Base-by-base conservation (phyloP, 2,888 invertebrate genomes). In the Sinotaia quadrata region DNA sequence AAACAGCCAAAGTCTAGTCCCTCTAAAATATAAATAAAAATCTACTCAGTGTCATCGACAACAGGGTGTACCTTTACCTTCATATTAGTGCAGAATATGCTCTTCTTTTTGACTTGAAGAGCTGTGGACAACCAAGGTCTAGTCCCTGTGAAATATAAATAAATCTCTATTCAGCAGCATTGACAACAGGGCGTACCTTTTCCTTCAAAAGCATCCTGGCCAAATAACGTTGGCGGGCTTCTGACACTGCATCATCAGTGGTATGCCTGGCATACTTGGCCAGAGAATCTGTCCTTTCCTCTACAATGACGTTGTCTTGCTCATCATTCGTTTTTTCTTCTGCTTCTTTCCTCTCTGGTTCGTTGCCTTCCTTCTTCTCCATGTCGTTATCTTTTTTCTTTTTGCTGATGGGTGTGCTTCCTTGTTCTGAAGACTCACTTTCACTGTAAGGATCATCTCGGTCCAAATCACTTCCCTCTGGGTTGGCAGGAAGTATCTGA, bases 201-300 rank as follows among this genome's bases (percentile, higher is more conserved):
- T 75, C 77, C 36, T 59, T 70, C 7, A 78, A 79, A 27, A 81
- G 37, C 57, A 79, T 78, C 56, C 81, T 72, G 7, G 73, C 77
- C 49, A 84, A 73, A 68, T 81, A 84, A 36, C 84, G 61, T 37
- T 75, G 75, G 60, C 73, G 75, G 2, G 83, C 83, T 59, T 78
- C 82, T 36, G 72, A 68, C 7, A 79, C 69, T 15, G 74, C 74
- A 21, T 63, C 67, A 3, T 71, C 77, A 34, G 77, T 76, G n/a
- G 80, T 81, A 34, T 77, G 74, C 57, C 76, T 70, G 10, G 77
- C 78, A 72, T 77, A 81, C 65, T 79, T 83, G 10, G 24, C 41
- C 24, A 36, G 12, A 4, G 59, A 65, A 18, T 44, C 24, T 24
- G 41, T 29, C 31, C 52, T 44, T 7, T 60, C 68, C 29, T 60